Evolutionary conservation across 1,140 invertebrate genomes (phyloP), one percentile per base, ranked within the genome.

Genomic region (Drosophila ohnishii): DNA sequence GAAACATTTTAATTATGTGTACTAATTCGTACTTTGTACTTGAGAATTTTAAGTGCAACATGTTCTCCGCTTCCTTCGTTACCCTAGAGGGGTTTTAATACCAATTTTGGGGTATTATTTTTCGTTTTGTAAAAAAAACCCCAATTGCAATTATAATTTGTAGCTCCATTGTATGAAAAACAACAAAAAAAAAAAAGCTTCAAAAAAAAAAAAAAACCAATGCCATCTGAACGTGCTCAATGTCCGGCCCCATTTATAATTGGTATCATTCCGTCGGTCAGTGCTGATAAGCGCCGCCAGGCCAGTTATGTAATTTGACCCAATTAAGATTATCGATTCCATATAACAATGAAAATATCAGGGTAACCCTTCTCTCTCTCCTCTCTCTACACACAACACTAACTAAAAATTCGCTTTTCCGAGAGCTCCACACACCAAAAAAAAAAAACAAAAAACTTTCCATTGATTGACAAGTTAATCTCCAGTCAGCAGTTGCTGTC

Each of bases 231-330:
- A 61, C 61, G 61, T 64, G 61, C 51, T 42, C 19, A 64, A 22
- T 40, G 56, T 61, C 61, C 56, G 61, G 19, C 37, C 28, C 14
- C 42, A 51, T 35, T 61, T 66, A 53, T 66, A 69, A 51, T 53
- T 65, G 35, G 30, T 66, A 66, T 53, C 37, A 61, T 37, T 35
- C 37, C 13, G 47, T 14, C 56, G 72, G 65, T 57, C 65, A 65
- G 48, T 45, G 55, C 73, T 74, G 78, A 81, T 81, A 81, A 81
- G 67, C 55, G 5, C 8, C 71, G 25, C 37, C 39, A 56, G 35
- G 66, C 56, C 67, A 34, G 58, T 81, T 81, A 77, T 73, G 78
- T 66, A 82, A 83, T 78, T 75, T 83, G 64, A 78, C 57, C 80
- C 48, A 82, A 75, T 79, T 82, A 55, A 82, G 75, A 83, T 83